Evolutionary conservation across 2,113 vertebrate genomes (phyloP), one percentile per base, ranked within the genome.

Genomic region (Microtus richardsoni): DNA sequence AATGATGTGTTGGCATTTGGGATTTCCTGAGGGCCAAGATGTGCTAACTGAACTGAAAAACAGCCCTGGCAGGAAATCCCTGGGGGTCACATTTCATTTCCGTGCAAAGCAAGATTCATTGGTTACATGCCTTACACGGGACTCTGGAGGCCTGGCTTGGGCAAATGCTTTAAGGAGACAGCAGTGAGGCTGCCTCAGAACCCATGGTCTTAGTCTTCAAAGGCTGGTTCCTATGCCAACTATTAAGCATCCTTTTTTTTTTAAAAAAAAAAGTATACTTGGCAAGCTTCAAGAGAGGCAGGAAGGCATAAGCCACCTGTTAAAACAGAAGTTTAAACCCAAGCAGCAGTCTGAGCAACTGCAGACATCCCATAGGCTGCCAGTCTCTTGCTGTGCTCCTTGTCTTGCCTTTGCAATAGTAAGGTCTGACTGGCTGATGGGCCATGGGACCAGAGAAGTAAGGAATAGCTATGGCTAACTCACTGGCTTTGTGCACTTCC

Each of bases 41-140:
- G 22, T 7, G 8, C 54, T 95, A 94, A 19, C 14, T 88, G 80
- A 92, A 12, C 36, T 92, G 92, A 82, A 54, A 95, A 70, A 0
- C 13, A 96, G 36, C 91, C 22, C 92, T 30, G 30, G 30, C 89
- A 97, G 95, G 91, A 98, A 97, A 94, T 75, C 84, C 36, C 30
- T 16, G 30, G n/a, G 68, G 68, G 21, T 52, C 89, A 3, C 89
- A 96, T 96, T 97, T 97, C 73, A 95, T 62, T 60, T 98, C 75
- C 91, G 39, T 44, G 7, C 93, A 97, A 97, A 97, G 94, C 41
- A 26, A 14, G 19, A 96, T 97, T 96, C 89, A 90, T 97, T 28
- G 96, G 89, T 96, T 95, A 66, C 24, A 79, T 93, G 96, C 71
- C 92, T 95, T 95, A 90, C 19, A 80, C 36, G 75, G 17, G 54